Percentiles rank a stretch among this genome's conserved stretches.
These are phyloP conservation scores for Musca domestica DNA, from an alignment of 1,140 invertebrate genomes.

Conservation along the genomic window DNA sequence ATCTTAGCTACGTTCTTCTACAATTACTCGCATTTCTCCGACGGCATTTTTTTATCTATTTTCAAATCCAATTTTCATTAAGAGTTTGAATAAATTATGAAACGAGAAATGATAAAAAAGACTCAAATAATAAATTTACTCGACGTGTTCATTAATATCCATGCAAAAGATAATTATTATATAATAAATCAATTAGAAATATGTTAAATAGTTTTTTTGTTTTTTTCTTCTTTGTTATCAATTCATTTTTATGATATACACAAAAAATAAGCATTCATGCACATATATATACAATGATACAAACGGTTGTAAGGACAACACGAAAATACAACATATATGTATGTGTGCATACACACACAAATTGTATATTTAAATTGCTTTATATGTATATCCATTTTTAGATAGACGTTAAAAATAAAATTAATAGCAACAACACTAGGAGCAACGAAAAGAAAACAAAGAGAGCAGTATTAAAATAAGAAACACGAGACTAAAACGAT, in stretches of 20 bases:
- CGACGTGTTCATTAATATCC: too few relatives aligned
- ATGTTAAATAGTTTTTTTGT: constrained; percentile 3
- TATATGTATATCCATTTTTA: not conserved
- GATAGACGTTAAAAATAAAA: not conserved
- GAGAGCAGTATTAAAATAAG: constrained; percentile 32
- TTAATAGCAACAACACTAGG: not conserved
- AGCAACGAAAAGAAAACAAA: not conserved
- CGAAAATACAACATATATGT: constrained; percentile 7
- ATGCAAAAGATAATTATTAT: constrained; percentile 14
- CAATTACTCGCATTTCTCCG: too few relatives aligned
- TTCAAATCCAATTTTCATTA: too few relatives aligned
- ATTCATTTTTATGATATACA: not conserved
- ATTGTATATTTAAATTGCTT: not conserved
- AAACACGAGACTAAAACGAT: constrained; percentile 7
- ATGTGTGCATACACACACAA: not conserved
- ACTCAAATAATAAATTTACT: too few relatives aligned
- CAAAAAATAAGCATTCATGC: not conserved
- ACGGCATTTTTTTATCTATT: too few relatives aligned
- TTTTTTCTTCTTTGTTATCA: not conserved
- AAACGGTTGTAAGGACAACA: constrained; percentile 4
- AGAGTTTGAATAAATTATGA: too few relatives aligned
- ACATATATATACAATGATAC: not conserved
- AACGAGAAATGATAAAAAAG: too few relatives aligned
- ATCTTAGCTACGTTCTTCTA: too few relatives aligned
- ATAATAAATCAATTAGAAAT: constrained; percentile 17